phyloP scores from a whole-genome alignment of 64 coral and sea anemone species.

The Montipora capricornis region DNA sequence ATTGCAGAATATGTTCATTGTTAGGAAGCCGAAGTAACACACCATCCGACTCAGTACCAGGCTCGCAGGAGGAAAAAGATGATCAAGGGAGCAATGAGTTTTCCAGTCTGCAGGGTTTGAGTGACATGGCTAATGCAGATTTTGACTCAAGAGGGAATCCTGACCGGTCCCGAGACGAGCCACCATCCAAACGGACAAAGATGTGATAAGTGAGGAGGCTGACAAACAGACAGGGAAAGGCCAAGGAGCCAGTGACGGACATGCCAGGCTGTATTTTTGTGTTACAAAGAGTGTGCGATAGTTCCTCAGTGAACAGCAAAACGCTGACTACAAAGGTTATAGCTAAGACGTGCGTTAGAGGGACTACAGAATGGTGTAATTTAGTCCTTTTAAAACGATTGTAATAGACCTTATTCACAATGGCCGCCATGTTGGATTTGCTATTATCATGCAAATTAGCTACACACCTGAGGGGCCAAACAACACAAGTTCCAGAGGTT shows the following conservation, averaged over 20 bases:
- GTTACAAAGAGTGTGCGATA: background rate
- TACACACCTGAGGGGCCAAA: too few relatives aligned
- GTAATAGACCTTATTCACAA: background rate
- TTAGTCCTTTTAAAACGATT: background rate
- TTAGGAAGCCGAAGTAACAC: constrained; percentile 76
- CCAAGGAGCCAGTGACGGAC: background rate
- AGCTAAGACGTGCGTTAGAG: background rate
- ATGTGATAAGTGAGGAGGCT: constrained; percentile 33
- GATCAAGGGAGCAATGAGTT: constrained; percentile 75
- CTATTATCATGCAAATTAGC: too few relatives aligned
- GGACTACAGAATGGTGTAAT: background rate
- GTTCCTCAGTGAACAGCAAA: background rate
- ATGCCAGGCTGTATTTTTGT: background rate
- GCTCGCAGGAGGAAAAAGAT: constrained; percentile 79
- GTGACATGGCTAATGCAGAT: constrained; percentile 77
- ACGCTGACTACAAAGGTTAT: background rate
- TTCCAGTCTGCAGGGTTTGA: constrained; percentile 74
- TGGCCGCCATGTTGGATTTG: too few relatives aligned
- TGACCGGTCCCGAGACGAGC: constrained; percentile 72
- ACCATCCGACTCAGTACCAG: constrained; percentile 68
- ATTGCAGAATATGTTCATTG: background rate
- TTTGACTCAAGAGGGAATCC: constrained; percentile 75
- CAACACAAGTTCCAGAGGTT: too few relatives aligned
- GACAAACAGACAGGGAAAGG: background rate
- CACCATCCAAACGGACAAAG: constrained; percentile 83